Conservation (phyloP, 2,113 vertebrate species). For the Phylloscopus trochilus region DNA sequence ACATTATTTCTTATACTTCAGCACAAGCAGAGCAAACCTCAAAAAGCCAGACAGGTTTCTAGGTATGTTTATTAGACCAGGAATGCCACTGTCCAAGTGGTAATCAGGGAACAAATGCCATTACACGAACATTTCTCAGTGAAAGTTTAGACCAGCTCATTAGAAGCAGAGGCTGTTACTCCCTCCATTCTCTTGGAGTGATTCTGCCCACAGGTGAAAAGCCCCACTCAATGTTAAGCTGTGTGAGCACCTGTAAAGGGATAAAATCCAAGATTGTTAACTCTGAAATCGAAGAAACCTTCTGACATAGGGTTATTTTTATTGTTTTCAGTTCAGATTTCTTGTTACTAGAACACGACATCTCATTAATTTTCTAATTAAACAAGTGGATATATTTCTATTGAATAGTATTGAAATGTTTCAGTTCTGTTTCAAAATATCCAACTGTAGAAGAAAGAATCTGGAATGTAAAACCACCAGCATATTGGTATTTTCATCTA, state of each 20-base stretch:
- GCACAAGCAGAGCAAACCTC: background rate
- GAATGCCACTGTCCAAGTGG: constrained; percentile 49
- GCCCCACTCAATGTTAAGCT: constrained; percentile 85
- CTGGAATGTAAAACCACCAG: background rate
- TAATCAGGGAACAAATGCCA: background rate
- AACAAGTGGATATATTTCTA: background rate
- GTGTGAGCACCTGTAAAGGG: constrained; percentile 80
- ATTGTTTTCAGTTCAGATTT: background rate
- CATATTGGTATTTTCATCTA: background rate
- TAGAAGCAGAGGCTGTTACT: background rate
- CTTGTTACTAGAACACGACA: background rate
- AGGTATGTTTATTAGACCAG: constrained; percentile 72
- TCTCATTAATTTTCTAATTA: background rate
- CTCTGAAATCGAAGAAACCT: background rate
- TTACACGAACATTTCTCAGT: background rate
- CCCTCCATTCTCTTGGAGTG: constrained; percentile 83
- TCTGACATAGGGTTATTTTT: background rate
- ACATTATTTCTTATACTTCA: background rate
- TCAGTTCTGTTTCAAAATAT: background rate
- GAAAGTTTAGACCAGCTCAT: constrained; percentile 29
- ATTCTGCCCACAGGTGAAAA: constrained; percentile 87
- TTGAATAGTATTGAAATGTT: background rate
- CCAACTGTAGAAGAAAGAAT: background rate
- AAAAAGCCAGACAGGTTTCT: constrained; percentile 21
- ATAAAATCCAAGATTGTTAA: background rate